phyloP scores from a whole-genome alignment of 2,113 vertebrate genomes.

The Desmodus rotundus region DNA sequence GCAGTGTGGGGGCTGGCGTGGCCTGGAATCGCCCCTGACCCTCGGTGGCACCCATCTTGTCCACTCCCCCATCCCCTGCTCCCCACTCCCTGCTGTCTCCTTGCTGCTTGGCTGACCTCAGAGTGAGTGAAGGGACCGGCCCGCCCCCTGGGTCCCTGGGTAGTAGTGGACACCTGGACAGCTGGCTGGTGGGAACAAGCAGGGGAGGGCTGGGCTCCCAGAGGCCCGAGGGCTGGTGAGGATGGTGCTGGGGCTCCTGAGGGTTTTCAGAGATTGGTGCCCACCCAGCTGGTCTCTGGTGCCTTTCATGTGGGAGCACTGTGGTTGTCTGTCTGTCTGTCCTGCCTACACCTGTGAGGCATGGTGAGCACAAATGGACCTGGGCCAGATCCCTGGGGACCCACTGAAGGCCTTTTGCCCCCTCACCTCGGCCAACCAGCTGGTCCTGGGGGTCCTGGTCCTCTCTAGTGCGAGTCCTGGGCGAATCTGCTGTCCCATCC shows the following conservation, averaged over 20 bases:
- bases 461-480: accelerated
- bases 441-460: not conserved
- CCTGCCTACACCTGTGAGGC: accelerated
- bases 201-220: too few relatives aligned
- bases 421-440: too few relatives aligned
- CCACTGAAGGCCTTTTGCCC: not conserved
- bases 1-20: accelerated
- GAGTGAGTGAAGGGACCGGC: too few relatives aligned
- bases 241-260: accelerated
- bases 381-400: not conserved
- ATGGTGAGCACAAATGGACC: accelerated
- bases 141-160: too few relatives aligned
- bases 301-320: accelerated
- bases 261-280: accelerated
- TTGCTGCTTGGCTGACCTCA: not conserved
- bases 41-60: accelerated
- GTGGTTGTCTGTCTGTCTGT: not conserved
- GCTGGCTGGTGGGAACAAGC: not conserved
- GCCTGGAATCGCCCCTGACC: too few relatives aligned
- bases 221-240: not conserved
- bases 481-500: accelerated
- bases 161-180: too few relatives aligned
- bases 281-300: accelerated
- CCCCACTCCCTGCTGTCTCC: not conserved
- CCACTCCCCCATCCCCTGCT: not conserved